These are phyloP conservation scores for Drosophila buzzatii DNA, from an alignment of 2,888 invertebrate species.

Conservation along the genomic window DNA sequence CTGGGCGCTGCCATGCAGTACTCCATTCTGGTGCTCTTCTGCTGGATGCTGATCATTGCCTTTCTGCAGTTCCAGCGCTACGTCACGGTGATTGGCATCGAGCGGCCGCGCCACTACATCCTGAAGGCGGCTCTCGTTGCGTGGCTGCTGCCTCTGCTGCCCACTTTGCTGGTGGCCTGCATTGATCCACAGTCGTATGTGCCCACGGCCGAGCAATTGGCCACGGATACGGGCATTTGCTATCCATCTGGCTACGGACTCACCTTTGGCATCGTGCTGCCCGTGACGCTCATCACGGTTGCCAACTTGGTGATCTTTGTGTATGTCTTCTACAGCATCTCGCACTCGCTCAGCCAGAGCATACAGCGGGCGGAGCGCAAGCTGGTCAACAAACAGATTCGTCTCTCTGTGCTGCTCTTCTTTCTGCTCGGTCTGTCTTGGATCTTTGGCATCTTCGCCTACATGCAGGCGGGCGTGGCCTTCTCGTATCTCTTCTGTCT, in stretches of 20 bases:
- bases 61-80: slow-evolving; percentile 89
- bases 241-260: slow-evolving; percentile 87
- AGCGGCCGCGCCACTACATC: slow-evolving; percentile 87
- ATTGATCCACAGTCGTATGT: slow-evolving; percentile 86
- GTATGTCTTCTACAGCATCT: slow-evolving; percentile 83
- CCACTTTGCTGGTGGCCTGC: slow-evolving; percentile 85
- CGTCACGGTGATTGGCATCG: slow-evolving; percentile 88
- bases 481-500: slow-evolving; percentile 88
- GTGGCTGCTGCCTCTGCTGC: slow-evolving; percentile 88
- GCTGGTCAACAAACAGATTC: slow-evolving; percentile 86
- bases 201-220: slow-evolving; percentile 67
- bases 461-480: slow-evolving; percentile 85
- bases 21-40: slow-evolving; percentile 89
- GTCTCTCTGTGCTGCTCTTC: slow-evolving; percentile 87
- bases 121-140: slow-evolving; percentile 88
- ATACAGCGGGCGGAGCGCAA: slow-evolving; percentile 76
- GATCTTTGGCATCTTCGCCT: slow-evolving; percentile 87
- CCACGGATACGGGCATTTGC: slow-evolving; percentile 84
- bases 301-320: slow-evolving; percentile 87
- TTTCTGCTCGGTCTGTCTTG: slow-evolving; percentile 88
- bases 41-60: slow-evolving; percentile 91
- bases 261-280: slow-evolving; percentile 86
- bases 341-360: slow-evolving; percentile 84
- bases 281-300: slow-evolving; percentile 86
- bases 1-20: slow-evolving; percentile 89